Conservation (phyloP, 2,797 vertebrate species). For the Propithecus deckenii region DNA sequence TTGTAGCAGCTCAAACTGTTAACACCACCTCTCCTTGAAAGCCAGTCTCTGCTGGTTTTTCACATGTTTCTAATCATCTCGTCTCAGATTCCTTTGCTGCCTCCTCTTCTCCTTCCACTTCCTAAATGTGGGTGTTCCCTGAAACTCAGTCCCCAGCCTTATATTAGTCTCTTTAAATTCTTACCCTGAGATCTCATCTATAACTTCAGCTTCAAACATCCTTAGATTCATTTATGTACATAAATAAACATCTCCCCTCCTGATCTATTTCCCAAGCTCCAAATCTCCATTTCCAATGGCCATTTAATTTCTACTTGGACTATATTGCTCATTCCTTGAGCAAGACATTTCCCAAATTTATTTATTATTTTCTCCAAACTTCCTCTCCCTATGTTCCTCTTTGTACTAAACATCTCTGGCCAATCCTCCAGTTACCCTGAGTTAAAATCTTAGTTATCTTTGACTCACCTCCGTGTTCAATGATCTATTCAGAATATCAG, state of each 20-base stretch:
- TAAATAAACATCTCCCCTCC: neutral
- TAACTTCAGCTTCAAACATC: neutral
- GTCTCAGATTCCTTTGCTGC: neutral
- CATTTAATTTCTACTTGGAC: neutral
- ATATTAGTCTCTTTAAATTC: neutral
- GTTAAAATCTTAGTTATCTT: neutral
- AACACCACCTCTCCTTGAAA: neutral
- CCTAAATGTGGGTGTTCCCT: neutral
- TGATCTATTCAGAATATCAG: neutral
- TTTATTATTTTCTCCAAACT: neutral
- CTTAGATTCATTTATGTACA: neutral
- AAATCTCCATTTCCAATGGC: neutral
- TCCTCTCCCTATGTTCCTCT: neutral
- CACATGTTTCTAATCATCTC: slow-evolving; percentile 58
- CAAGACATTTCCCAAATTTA: neutral
- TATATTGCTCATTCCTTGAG: neutral
- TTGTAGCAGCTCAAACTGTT: neutral
- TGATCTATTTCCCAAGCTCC: neutral
- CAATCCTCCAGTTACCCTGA: neutral
- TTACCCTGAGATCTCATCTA: neutral
- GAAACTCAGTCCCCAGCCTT: neutral
- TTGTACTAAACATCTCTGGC: neutral
- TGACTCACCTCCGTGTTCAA: neutral
- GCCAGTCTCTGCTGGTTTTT: neutral
- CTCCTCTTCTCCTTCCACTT: neutral